These are phyloP conservation scores for Esperia sulphurella DNA, from an alignment of 2,888 invertebrate species.

Conservation along the genomic window DNA sequence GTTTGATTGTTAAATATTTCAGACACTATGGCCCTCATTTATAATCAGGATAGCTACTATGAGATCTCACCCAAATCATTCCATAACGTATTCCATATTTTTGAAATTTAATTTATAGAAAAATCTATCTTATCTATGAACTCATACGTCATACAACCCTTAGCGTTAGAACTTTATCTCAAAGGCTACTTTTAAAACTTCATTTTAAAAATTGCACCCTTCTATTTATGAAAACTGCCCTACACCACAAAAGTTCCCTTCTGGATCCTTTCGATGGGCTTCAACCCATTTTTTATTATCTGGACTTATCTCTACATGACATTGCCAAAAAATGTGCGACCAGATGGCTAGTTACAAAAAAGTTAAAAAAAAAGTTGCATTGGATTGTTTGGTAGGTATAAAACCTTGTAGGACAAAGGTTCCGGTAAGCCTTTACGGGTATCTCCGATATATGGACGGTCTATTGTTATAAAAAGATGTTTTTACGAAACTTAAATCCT, in stretches of 20 bases:
- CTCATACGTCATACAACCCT: constrained; percentile 46
- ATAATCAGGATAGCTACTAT: too few relatives aligned
- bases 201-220: constrained; percentile 53
- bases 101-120: constrained; percentile 28
- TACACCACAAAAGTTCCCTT: constrained; percentile 20
- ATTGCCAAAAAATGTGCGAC: constrained; percentile 54
- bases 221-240: constrained; percentile 29
- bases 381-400: constrained; percentile 22
- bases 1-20: too few relatives aligned
- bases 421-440: constrained; percentile 40
- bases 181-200: constrained; percentile 48
- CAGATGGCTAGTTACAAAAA: constrained; percentile 51
- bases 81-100: neutral
- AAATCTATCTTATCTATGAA: constrained; percentile 42
- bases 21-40: too few relatives aligned
- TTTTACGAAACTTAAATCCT: constrained; percentile 9
- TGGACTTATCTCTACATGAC: constrained; percentile 55
- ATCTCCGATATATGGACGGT: constrained; percentile 16
- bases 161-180: constrained; percentile 29
- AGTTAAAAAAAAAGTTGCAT: constrained; percentile 35
- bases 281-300: constrained; percentile 53
- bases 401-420: constrained; percentile 31
- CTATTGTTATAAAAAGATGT: neutral
- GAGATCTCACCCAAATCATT: too few relatives aligned
- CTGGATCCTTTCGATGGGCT: constrained; percentile 24